phyloP scores from a whole-genome alignment of 2,888 invertebrate genomes.

The Harpagoxenus sublaevis region DNA sequence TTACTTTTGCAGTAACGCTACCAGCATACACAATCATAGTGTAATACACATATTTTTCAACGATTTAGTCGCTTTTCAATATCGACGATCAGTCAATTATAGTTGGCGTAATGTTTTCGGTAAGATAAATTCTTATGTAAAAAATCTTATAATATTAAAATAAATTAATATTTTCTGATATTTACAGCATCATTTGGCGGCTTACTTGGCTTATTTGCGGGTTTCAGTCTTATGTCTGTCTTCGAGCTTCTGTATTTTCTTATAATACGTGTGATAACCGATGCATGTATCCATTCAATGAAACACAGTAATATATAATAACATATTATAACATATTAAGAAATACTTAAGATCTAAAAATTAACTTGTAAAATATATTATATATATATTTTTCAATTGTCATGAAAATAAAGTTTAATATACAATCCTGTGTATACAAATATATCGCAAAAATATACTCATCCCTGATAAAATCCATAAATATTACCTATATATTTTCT shows the following conservation, averaged over 20 bases:
- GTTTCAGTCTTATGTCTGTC: constrained; percentile 90
- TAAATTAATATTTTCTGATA: constrained; percentile 33
- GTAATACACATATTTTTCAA: constrained; percentile 90
- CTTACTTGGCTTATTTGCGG: constrained; percentile 90
- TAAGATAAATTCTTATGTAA: constrained; percentile 80
- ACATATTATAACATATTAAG: background rate
- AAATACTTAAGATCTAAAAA: background rate
- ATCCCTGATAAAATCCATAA: background rate
- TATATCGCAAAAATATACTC: background rate
- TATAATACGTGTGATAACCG: constrained; percentile 86
- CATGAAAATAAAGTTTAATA: constrained; percentile 12
- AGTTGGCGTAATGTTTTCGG: constrained; percentile 91
- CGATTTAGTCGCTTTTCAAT: constrained; percentile 90
- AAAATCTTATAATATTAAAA: background rate
- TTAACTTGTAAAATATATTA: background rate
- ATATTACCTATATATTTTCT: no score
- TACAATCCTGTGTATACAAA: background rate
- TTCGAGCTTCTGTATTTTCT: constrained; percentile 90
- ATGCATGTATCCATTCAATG: constrained; percentile 53
- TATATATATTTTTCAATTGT: background rate
- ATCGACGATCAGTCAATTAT: constrained; percentile 89
- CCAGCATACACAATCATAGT: constrained; percentile 86
- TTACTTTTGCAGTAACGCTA: constrained; percentile 52
- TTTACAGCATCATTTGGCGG: constrained; percentile 91
- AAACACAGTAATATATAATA: constrained; percentile 9